phyloP scores from a whole-genome alignment of 2,888 invertebrate species.

The Athalia cordata region DNA sequence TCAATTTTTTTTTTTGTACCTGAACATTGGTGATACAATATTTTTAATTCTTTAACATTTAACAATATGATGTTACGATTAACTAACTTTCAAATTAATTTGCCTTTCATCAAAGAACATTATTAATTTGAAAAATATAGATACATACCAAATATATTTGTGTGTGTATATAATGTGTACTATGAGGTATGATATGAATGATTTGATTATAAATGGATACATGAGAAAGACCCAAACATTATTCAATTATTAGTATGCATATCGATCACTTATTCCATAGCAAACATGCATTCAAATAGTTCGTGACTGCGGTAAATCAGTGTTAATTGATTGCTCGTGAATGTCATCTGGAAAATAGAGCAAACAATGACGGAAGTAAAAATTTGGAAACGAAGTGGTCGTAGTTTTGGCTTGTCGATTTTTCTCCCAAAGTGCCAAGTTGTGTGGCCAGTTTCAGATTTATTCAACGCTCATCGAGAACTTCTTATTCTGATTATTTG shows the following conservation, averaged over 20 bases:
- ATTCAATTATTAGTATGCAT: slow-evolving; percentile 25
- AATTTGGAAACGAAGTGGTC: not conserved
- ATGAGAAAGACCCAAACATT: slow-evolving; percentile 27
- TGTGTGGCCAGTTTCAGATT: no score
- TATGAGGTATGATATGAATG: slow-evolving; percentile 43
- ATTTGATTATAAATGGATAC: slow-evolving; percentile 32
- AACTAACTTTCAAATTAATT: slow-evolving; percentile 41
- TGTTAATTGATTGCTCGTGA: slow-evolving; percentile 6
- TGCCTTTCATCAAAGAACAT: slow-evolving; percentile 27
- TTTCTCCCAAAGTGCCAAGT: no score
- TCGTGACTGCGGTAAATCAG: not conserved
- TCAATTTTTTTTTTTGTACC: slow-evolving; percentile 28
- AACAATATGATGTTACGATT: slow-evolving; percentile 33
- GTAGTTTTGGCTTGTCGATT: not conserved
- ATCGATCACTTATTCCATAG: slow-evolving; percentile 34
- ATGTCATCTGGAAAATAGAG: no score
- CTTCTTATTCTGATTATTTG: no score
- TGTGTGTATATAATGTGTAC: slow-evolving; percentile 8
- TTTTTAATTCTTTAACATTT: slow-evolving; percentile 31
- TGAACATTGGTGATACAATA: slow-evolving; percentile 38
- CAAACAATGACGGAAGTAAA: not conserved
- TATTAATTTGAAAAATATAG: slow-evolving; percentile 39
- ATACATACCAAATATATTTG: slow-evolving; percentile 10
- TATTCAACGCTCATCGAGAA: no score
- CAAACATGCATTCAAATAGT: slow-evolving; percentile 29